A percentile compares a stretch with the other conserved stretches of the same genome.
Evolutionary conservation across 2,888 invertebrate species (phyloP).

Genomic region (Masnerella sp.): DNA sequence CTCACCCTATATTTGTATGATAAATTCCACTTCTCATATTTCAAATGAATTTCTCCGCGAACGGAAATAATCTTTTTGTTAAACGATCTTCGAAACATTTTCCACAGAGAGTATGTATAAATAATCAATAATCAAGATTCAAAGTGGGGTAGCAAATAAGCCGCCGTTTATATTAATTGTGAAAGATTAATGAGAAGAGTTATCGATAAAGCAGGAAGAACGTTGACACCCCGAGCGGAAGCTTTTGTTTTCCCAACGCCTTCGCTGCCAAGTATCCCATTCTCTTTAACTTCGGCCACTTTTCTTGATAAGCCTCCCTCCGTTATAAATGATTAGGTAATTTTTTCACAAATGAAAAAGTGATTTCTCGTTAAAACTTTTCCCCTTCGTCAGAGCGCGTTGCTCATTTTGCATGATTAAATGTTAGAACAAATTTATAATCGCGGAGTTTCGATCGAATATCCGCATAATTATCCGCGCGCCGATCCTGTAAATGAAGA

Average conservation of each 20-base stretch:
- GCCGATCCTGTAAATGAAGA: constrained; percentile 17
- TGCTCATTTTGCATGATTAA: no score
- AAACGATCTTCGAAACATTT: no score
- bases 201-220: constrained; percentile 51
- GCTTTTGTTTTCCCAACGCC: constrained; percentile 57
- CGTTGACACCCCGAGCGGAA: constrained; percentile 14
- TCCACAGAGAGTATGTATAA: not conserved
- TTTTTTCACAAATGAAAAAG: constrained; percentile 9
- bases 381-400: not conserved
- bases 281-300: constrained; percentile 36
- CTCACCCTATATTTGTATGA: no score
- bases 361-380: constrained; percentile 3
- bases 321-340: constrained; percentile 24
- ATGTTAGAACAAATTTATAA: no score
- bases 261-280: constrained; percentile 24
- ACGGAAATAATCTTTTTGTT: no score
- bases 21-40: no score
- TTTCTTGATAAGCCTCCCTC: constrained; percentile 29
- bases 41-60: no score
- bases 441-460: no score
- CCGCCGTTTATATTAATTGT: constrained; percentile 31
- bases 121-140: not conserved
- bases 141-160: not conserved
- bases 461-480: not conserved
- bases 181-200: constrained; percentile 57